Evolutionary conservation across 92 coral and sea anemone genomes (phyloP).

Genomic region (Virgularia gustaviana): DNA sequence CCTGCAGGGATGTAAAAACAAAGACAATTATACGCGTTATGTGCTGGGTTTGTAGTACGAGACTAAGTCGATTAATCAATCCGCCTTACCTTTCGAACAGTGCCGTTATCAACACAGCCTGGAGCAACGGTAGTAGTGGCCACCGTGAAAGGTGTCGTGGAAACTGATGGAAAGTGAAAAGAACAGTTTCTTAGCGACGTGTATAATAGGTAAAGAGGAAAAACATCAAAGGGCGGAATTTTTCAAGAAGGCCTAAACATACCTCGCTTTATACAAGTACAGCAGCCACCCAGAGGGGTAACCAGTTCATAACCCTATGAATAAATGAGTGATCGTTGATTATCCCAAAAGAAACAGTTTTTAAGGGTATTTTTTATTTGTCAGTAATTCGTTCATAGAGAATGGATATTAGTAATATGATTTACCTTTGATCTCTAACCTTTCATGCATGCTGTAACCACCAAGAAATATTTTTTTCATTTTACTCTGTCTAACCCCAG

Average conservation of each 20-base stretch:
- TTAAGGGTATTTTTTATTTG: too few relatives aligned
- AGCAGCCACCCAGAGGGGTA: constrained; percentile 3
- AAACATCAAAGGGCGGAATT: background rate
- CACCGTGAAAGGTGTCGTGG: background rate
- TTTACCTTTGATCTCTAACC: too few relatives aligned
- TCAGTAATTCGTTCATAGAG: too few relatives aligned
- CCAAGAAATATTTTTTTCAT: too few relatives aligned
- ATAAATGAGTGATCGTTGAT: too few relatives aligned
- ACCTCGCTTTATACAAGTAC: constrained; percentile 20
- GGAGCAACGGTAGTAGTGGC: background rate
- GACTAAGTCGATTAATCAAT: background rate
- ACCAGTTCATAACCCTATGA: constrained; percentile 15
- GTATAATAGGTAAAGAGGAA: background rate
- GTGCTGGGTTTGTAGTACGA: background rate
- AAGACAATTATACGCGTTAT: too few relatives aligned
- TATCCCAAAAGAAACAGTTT: too few relatives aligned
- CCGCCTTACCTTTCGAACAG: background rate
- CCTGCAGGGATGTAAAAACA: background rate
- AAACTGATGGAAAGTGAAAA: background rate
- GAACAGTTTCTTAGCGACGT: too few relatives aligned
- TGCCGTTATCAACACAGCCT: constrained; percentile 15
- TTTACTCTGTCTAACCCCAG: too few relatives aligned
- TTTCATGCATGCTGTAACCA: too few relatives aligned
- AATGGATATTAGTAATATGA: too few relatives aligned
- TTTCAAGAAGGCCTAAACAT: background rate